phyloP scores from a whole-genome alignment of 2,113 vertebrate species.

The Trematocara variabile region DNA sequence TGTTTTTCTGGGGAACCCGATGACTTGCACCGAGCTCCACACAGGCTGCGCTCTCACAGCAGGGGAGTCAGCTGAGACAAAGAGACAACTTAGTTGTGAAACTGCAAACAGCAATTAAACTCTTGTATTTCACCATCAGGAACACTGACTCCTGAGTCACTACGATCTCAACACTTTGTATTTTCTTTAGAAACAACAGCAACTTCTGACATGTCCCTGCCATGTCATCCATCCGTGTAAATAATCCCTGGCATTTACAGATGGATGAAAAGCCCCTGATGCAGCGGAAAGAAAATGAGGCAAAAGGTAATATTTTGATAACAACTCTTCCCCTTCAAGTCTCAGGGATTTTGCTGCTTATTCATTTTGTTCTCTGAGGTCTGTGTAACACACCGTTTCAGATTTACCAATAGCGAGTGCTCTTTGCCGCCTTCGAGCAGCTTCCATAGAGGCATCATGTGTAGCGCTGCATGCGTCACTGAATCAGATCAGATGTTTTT shows the following conservation, averaged over 20 bases:
- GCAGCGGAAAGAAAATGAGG: constrained; percentile 16
- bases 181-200: constrained; percentile 46
- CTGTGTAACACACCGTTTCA: background rate
- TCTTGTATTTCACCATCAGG: constrained; percentile 53
- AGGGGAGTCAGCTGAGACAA: constrained; percentile 8
- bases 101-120: constrained; percentile 61
- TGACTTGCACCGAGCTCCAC: constrained; percentile 53
- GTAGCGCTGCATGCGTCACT: constrained; percentile 26
- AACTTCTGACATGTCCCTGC: constrained; percentile 48
- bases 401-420: background rate
- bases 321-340: background rate
- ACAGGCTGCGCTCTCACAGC: constrained; percentile 32
- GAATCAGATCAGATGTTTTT: constrained; percentile 21
- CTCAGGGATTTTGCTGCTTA: background rate
- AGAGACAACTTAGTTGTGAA: constrained; percentile 47
- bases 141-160: constrained; percentile 40
- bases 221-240: constrained; percentile 28
- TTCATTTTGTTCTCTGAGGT: background rate
- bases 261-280: constrained; percentile 11
- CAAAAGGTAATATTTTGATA: constrained; percentile 45
- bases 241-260: constrained; percentile 33
- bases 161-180: background rate
- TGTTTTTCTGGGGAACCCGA: constrained; percentile 73
- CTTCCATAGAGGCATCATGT: background rate
- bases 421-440: background rate